A percentile compares a stretch with the other conserved stretches of the same genome.
phyloP scores from a whole-genome alignment of 1,140 invertebrate species.

The Anastrepha obliqua region DNA sequence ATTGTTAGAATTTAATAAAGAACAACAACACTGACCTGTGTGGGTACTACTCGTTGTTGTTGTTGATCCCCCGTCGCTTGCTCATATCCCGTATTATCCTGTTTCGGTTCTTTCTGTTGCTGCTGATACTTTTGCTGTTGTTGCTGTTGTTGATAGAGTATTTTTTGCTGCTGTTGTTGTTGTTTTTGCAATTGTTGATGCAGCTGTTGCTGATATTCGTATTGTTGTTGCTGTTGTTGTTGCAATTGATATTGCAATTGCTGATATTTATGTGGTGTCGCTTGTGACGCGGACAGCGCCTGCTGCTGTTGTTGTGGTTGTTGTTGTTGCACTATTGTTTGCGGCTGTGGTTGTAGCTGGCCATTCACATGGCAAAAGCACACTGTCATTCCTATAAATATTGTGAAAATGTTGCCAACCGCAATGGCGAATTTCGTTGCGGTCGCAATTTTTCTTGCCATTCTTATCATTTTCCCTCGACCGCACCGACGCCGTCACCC shows the following conservation, averaged over 20 bases:
- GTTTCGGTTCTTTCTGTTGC: slow-evolving; percentile 9
- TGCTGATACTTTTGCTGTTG: slow-evolving; percentile 15
- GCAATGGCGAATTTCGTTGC: slow-evolving; percentile 30
- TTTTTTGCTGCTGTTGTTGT: slow-evolving; percentile 10
- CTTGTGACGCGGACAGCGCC: neutral
- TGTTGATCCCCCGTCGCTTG: neutral
- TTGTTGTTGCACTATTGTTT: neutral
- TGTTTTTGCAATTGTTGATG: slow-evolving; percentile 43
- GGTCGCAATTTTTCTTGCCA: slow-evolving; percentile 49
- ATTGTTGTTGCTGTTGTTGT: slow-evolving; percentile 52
- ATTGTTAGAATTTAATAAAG: slow-evolving; percentile 37
- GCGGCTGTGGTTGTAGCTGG: neutral
- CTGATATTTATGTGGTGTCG: slow-evolving; percentile 35
- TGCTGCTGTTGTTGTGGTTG: slow-evolving; percentile 1
- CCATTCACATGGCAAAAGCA: slow-evolving; percentile 19
- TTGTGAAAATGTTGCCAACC: slow-evolving; percentile 47
- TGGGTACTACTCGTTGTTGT: neutral
- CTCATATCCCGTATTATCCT: neutral
- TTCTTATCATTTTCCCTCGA: slow-evolving; percentile 4
- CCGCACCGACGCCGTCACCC: neutral
- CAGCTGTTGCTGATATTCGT: slow-evolving; percentile 44
- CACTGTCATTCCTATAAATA: slow-evolving; percentile 41
- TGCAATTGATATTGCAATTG: slow-evolving; percentile 50
- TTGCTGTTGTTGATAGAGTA: slow-evolving; percentile 6
- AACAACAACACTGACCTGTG: slow-evolving; percentile 29